A percentile compares a stretch with the other conserved stretches of the same genome.
These are phyloP conservation scores for Patella caerulea DNA, from an alignment of 2,888 invertebrate species.

Conservation along the genomic window DNA sequence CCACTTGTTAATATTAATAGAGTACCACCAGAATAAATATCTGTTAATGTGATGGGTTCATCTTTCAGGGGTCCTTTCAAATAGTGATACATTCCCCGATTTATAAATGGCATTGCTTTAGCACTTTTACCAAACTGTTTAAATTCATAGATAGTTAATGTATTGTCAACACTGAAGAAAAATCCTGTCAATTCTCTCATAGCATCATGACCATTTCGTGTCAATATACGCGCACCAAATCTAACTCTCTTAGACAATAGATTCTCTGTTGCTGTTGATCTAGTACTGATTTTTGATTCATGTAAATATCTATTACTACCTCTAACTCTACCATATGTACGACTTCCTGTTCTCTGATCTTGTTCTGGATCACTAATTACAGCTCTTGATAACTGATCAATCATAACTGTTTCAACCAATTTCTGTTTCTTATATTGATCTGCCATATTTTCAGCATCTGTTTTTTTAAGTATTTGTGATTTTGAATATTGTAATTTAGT, in stretches of 20 bases:
- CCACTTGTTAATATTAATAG: constrained; percentile 55
- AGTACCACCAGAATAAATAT: constrained; percentile 61
- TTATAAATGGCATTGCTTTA: constrained; percentile 69
- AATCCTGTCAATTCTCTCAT: constrained; percentile 70
- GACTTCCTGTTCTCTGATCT: constrained; percentile 42
- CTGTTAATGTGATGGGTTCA: constrained; percentile 59
- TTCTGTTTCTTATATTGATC: constrained; percentile 67
- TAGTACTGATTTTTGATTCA: constrained; percentile 66
- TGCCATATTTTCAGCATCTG: constrained; percentile 63
- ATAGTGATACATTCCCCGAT: constrained; percentile 59
- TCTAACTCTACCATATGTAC: constrained; percentile 43
- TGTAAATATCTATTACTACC: constrained; percentile 64
- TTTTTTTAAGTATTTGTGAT: constrained; percentile 52
- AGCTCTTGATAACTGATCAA: constrained; percentile 68
- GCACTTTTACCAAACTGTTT: constrained; percentile 71
- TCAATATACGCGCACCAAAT: constrained; percentile 69
- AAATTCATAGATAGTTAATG: constrained; percentile 70
- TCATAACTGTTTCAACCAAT: constrained; percentile 68
- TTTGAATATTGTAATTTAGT: constrained; percentile 55
- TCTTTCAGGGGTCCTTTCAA: constrained; percentile 53
- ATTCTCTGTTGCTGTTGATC: constrained; percentile 66
- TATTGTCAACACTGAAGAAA: constrained; percentile 68
- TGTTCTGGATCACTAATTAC: constrained; percentile 69
- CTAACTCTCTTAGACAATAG: constrained; percentile 65
- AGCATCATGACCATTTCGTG: constrained; percentile 69